Evolutionary conservation across 2,797 vertebrate genomes (phyloP).

Genomic region (Esox masquinongy): DNA sequence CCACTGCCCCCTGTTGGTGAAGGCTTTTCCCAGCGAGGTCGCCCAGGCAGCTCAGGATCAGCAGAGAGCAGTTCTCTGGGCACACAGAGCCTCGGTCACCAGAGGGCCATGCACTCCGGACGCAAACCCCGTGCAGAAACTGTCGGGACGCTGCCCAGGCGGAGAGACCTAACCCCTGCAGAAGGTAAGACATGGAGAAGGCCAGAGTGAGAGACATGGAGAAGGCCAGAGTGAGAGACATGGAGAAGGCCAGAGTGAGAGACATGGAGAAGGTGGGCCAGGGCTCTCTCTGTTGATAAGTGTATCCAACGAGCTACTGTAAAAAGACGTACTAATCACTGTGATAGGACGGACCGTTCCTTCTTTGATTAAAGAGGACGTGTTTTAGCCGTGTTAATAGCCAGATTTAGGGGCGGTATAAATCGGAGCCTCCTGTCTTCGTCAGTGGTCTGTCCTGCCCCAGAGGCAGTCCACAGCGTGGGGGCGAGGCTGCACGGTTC

Average conservation of each 20-base stretch:
- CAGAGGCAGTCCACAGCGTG: constrained; percentile 64
- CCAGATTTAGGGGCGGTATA: background rate
- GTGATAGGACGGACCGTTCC: background rate
- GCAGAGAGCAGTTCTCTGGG: constrained; percentile 78
- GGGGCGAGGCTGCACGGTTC: constrained; percentile 71
- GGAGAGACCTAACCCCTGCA: constrained; percentile 79
- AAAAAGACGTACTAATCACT: background rate
- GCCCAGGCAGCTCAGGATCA: constrained; percentile 79
- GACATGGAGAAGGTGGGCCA: background rate
- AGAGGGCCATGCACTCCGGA: constrained; percentile 72
- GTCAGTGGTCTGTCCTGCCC: constrained; percentile 53
- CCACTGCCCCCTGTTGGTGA: constrained; percentile 65
- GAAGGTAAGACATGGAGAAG: constrained; percentile 77
- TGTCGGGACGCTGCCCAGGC: constrained; percentile 81
- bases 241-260: background rate
- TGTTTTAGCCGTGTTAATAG: background rate
- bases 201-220: background rate
- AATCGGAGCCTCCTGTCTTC: background rate
- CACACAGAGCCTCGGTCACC: constrained; percentile 86
- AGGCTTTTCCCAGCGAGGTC: constrained; percentile 78
- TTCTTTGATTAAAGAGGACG: background rate
- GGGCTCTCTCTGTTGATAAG: background rate
- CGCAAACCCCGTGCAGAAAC: constrained; percentile 83
- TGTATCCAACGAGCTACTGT: background rate
- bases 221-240: background rate